Conservation (phyloP, 2,888 invertebrate species). For the Morpho helenor region DNA sequence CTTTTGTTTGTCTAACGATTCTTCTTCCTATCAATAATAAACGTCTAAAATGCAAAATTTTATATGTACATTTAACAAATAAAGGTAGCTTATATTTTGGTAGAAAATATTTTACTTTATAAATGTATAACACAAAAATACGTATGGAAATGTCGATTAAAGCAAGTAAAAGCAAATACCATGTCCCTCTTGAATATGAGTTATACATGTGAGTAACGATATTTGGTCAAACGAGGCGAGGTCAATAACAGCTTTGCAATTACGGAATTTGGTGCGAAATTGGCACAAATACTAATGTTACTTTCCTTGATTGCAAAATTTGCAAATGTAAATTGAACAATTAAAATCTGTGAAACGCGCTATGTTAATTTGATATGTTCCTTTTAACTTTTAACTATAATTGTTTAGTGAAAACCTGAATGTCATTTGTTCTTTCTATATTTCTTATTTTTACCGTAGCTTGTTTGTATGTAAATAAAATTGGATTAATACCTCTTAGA, state of each 20-base stretch:
- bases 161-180: background rate
- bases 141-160: background rate
- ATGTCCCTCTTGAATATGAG: background rate
- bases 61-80: too few species aligned
- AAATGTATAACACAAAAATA: too few species aligned
- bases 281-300: slow-evolving; percentile 15
- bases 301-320: slow-evolving; percentile 11
- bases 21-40: too few species aligned
- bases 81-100: too few species aligned
- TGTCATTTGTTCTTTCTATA: too few species aligned
- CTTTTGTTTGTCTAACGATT: too few species aligned
- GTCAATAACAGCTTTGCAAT: slow-evolving; percentile 16
- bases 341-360: slow-evolving; percentile 6
- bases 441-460: too few species aligned
- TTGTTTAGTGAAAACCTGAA: too few species aligned
- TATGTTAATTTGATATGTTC: slow-evolving; percentile 3
- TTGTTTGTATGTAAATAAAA: too few species aligned
- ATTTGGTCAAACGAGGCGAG: slow-evolving; percentile 12
- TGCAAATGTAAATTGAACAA: slow-evolving; percentile 10
- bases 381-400: background rate
- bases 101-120: too few species aligned
- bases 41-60: too few species aligned
- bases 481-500: too few species aligned
- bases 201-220: slow-evolving; percentile 1
- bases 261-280: slow-evolving; percentile 14